Base-by-base conservation (phyloP, 2,888 invertebrate species). In the Agapetus fuscipes region DNA sequence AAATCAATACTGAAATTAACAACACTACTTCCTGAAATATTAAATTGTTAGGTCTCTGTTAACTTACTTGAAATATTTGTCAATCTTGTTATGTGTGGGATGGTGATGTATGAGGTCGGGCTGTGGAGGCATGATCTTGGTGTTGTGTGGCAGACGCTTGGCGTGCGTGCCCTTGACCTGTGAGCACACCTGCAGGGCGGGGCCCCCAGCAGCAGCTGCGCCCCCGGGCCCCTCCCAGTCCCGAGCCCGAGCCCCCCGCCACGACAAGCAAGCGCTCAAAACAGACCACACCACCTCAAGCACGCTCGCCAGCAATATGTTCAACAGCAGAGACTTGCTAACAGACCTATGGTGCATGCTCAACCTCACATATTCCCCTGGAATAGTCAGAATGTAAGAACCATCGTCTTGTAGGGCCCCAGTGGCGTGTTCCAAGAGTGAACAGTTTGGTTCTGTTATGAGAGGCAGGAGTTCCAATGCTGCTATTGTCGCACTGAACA, bases 231-330 rank as follows among this genome's bases (percentile, higher is more conserved):
- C 4, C 2, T 61, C 60, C 14, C 71, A 72, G n/a, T 74, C 73
- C 39, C 72, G 73, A 43, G 68, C 75, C 41, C 57, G 67, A 76
- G 79, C 78, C 15, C 80, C 80, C 46, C 65, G 68, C 48, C 72
- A 74, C 0, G 76, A 68, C 15, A 79, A 69, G 54, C 69, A 74
- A 0, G 72, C 58, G 31, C 76, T 74, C 12, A 80, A 54, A 17
- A 73, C 53, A 0, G 78, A 78, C 78, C 78, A 80, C 0, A 74
- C 54, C 0, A 73, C 47, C 50, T 78, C 77, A 12, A 78, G 46
- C 33, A 72, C 58, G 1, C 76, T 69, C 0, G 75, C 72, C 13
- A 78, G 72, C 25, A 77, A 51, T 30, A 79, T 71, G 51, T 78
- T 78, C 13, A 76, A 63, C 7, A 71, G 71, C 20, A 78, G 45